Evolutionary conservation across 2,113 vertebrate species (phyloP).

Genomic region (Amphiprion percula): DNA sequence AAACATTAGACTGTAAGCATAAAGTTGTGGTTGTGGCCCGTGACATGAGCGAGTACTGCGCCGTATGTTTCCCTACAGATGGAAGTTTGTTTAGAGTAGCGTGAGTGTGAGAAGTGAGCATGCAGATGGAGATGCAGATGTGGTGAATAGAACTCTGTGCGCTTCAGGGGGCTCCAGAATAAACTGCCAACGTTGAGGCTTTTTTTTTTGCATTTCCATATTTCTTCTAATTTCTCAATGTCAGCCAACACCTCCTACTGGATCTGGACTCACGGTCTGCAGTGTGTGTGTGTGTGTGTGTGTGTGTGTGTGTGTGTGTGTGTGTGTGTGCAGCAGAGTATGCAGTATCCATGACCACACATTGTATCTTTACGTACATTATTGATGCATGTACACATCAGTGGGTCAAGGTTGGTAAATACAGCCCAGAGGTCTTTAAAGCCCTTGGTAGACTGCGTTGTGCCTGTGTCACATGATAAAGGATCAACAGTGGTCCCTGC

Average conservation of each 20-base stretch:
- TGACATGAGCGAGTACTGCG: conserved; percentile 38
- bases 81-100: conserved; percentile 75
- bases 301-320: conserved; percentile 5
- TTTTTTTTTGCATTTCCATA: conserved; percentile 7
- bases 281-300: not conserved
- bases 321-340: conserved; percentile 13
- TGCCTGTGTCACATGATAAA: too few relatives aligned
- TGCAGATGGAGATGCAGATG: conserved; percentile 75
- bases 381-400: not conserved
- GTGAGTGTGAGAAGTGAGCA: conserved; percentile 59
- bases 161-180: conserved; percentile 41
- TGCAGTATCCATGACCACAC: not conserved
- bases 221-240: conserved; percentile 41
- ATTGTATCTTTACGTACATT: conserved; percentile 1
- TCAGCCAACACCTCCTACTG: conserved; percentile 34
- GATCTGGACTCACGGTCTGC: conserved; percentile 5
- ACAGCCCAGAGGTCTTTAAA: not conserved
- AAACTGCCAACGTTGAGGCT: conserved; percentile 29
- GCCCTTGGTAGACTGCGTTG: not conserved
- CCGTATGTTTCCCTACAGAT: conserved; percentile 65
- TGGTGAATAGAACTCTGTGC: conserved; percentile 70
- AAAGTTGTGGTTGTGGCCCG: conserved; percentile 51
- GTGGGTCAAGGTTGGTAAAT: not conserved
- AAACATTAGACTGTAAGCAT: conserved; percentile 46
- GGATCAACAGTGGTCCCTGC: too few relatives aligned